These are phyloP conservation scores for Thecophora atra DNA, from an alignment of 2,888 invertebrate species.

Conservation along the genomic window DNA sequence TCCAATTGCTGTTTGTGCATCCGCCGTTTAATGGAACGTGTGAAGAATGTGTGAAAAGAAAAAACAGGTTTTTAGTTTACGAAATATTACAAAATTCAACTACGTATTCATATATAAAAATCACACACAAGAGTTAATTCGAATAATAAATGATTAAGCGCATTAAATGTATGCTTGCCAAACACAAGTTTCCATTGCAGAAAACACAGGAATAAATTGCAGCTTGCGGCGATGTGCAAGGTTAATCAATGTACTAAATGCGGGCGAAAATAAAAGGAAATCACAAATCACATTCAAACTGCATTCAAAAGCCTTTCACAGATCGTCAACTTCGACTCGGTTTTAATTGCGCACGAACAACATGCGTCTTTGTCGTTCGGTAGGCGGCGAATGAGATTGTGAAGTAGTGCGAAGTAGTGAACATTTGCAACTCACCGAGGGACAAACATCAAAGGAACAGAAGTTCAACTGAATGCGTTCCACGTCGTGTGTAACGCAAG, in stretches of 20 bases:
- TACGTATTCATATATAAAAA: neutral
- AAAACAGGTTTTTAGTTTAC: neutral
- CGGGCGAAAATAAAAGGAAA: too few species aligned
- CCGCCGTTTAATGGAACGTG: constrained; percentile 52
- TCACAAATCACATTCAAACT: too few species aligned
- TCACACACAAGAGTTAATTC: neutral
- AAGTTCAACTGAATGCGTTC: too few species aligned
- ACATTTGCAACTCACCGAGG: too few species aligned
- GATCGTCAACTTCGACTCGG: too few species aligned
- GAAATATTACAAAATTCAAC: neutral
- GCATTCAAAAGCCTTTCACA: too few species aligned
- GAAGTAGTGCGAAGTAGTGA: too few species aligned
- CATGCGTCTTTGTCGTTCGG: too few species aligned
- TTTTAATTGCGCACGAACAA: too few species aligned
- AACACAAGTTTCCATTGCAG: neutral
- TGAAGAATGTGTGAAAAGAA: neutral
- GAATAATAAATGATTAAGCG: neutral
- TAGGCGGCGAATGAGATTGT: too few species aligned
- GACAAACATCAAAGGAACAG: too few species aligned
- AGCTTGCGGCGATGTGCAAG: neutral
- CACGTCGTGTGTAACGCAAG: neutral
- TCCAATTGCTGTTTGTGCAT: constrained; percentile 92
- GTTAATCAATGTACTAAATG: too few species aligned
- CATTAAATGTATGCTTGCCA: neutral
- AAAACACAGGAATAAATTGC: neutral